Evolutionary conservation across 2,113 vertebrate species (phyloP).

Genomic region (Conger conger): DNA sequence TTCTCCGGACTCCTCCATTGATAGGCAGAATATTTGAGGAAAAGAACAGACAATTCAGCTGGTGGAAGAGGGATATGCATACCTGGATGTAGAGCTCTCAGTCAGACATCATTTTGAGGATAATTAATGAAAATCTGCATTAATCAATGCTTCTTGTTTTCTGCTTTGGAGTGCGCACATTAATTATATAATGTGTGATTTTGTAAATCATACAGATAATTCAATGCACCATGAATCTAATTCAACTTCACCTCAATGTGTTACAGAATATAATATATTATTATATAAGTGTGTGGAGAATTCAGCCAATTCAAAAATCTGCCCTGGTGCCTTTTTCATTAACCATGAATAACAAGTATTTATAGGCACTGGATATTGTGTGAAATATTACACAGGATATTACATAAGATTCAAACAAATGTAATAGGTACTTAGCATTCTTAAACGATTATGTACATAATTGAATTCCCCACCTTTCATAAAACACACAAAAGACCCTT

Average conservation of each 20-base stretch:
- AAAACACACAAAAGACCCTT: not conserved
- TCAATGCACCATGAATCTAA: too few species aligned
- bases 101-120: not conserved
- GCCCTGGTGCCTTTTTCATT: not conserved
- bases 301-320: not conserved
- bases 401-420: not conserved
- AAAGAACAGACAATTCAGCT: conserved; percentile 31
- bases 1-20: conserved; percentile 22
- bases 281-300: not conserved
- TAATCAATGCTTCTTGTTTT: not conserved
- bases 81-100: not conserved
- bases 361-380: too few species aligned
- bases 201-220: not conserved
- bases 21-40: conserved; percentile 30
- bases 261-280: not conserved
- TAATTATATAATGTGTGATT: not conserved
- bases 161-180: not conserved
- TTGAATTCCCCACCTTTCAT: not conserved
- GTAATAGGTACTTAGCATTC: not conserved
- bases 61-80: not conserved
- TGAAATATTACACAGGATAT: not conserved
- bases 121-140: not conserved
- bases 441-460: not conserved
- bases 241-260: not conserved
- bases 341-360: not conserved